Conservation (phyloP, 2,797 vertebrate species). For the Masticophis lateralis region DNA sequence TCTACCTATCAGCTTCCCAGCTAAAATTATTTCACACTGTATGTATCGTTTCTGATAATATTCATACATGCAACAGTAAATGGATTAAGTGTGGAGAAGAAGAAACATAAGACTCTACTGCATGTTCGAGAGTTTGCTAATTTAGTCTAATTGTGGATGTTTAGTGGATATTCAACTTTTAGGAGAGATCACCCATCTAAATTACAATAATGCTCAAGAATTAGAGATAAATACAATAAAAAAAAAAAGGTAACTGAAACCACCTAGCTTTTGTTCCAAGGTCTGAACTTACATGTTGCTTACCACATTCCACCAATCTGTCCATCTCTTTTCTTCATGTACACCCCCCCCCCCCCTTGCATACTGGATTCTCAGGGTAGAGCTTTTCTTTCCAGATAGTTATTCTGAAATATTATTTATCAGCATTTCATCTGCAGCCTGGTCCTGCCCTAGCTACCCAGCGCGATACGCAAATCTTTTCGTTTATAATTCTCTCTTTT, state of each 20-base stretch:
- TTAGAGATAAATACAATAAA: neutral
- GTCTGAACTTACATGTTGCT: neutral
- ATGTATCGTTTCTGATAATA: neutral
- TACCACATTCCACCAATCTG: too few species aligned
- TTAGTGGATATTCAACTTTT: neutral
- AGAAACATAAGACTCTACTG: neutral
- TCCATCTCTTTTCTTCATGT: neutral
- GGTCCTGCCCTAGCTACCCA: neutral
- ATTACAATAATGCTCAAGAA: neutral
- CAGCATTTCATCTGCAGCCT: neutral
- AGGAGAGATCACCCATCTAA: neutral
- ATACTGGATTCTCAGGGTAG: neutral
- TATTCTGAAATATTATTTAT: neutral
- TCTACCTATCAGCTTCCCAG: neutral
- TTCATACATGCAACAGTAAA: neutral
- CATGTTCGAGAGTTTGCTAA: neutral
- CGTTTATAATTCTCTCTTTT: neutral
- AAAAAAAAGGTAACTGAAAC: neutral
- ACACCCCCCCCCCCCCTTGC: neutral
- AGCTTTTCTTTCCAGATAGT: neutral
- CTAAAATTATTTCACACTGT: neutral
- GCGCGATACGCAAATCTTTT: neutral
- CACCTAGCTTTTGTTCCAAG: neutral
- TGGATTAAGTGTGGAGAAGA: neutral
- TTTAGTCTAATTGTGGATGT: neutral